Evolutionary conservation across 2,797 vertebrate genomes (phyloP), one percentile per base, ranked within the genome.

Genomic region (Neoniphon sammara): DNA sequence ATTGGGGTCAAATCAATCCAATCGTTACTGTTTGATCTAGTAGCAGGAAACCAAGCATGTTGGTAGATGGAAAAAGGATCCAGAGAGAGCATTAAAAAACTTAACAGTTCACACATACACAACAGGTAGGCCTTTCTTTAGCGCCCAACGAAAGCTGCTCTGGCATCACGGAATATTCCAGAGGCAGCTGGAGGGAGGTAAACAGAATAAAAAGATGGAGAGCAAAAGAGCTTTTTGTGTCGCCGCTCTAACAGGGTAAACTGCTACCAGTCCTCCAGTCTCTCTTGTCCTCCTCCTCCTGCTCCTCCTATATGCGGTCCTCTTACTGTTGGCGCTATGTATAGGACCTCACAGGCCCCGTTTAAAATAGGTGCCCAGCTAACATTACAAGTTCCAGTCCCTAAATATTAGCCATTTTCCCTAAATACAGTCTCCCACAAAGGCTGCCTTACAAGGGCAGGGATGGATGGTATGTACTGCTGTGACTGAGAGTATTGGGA

Each of bases 381-480:
- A 94, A 90, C 91, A 93, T 95, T 95, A 93, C 94, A 94, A 90
- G 92, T 91, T 93, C 94, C 93, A 93, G 91, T 93, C 93, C 90
- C 93, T 94, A 94, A 95, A 95, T 95, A 94, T 94, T 95, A 94
- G 87, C 94, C 91, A 94, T 95, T 95, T 94, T 88, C 93, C 93
- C 91, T 93, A 94, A 95, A 95, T 94, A 95, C 93, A 94, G 92
- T 91, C 92, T 76, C 81, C 91, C 92, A 94, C 93, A 94, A 94
- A 94, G 91, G 88, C 85, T 90, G 86, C 94, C 94, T 93, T 95
- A 95, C 88, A 95, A 92, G 94, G 94, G 88, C 91, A 93, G 81
- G 88, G 90, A 88, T 58, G 80, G 85, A 66, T 84, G 92, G 91
- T 84, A 91, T 91, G 92, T 55, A 76, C 73, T 71, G 73, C 92